These are phyloP conservation scores for Drosophila demipolita DNA, from an alignment of 2,888 invertebrate genomes.

Conservation along the genomic window DNA sequence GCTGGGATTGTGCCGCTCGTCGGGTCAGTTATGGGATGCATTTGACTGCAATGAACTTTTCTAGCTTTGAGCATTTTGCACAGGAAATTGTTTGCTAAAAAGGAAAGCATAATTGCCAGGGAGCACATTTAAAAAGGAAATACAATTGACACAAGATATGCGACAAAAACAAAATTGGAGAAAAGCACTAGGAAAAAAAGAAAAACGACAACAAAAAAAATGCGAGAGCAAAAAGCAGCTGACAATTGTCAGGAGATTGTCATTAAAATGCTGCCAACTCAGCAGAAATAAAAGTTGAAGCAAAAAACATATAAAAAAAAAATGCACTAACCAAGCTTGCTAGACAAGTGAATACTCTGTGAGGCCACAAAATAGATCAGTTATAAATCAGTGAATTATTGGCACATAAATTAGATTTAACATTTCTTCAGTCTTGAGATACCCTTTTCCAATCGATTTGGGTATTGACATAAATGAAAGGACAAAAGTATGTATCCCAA, in stretches of 20 bases:
- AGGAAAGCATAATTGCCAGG: slow-evolving; percentile 67
- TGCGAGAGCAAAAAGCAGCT: slow-evolving; percentile 24
- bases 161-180: slow-evolving; percentile 9
- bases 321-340: neutral
- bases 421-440: no score
- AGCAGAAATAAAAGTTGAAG: slow-evolving; percentile 6
- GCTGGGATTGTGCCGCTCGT: slow-evolving; percentile 12
- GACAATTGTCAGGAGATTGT: slow-evolving; percentile 56
- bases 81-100: slow-evolving; percentile 58
- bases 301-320: neutral
- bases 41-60: slow-evolving; percentile 66
- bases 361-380: neutral
- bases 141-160: slow-evolving; percentile 61
- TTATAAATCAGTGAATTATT: neutral
- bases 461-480: slow-evolving; percentile 26
- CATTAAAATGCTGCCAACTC: slow-evolving; percentile 51
- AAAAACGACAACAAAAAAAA: slow-evolving; percentile 6
- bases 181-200: slow-evolving; percentile 1
- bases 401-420: neutral
- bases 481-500: slow-evolving; percentile 25
- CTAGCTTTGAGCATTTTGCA: slow-evolving; percentile 21
- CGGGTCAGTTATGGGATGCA: slow-evolving; percentile 49
- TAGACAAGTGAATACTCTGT: neutral
- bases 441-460: neutral
- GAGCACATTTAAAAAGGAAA: slow-evolving; percentile 63